These are phyloP conservation scores for Esox niger DNA, from an alignment of 2,113 vertebrate species.

Conservation along the genomic window DNA sequence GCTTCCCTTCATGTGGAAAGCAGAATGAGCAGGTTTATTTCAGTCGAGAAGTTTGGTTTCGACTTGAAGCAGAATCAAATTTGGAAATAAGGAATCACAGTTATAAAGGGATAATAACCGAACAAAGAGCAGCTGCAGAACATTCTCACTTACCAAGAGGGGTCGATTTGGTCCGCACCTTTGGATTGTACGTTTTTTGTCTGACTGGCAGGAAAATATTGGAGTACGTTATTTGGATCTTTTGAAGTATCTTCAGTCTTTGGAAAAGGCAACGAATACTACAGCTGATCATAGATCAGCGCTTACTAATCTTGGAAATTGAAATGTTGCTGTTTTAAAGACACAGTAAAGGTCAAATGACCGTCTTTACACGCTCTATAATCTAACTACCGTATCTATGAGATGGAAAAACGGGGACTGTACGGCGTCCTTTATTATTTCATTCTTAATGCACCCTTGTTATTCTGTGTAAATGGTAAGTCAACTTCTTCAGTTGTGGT, in stretches of 20 bases:
- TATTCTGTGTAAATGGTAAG: slow-evolving; percentile 83
- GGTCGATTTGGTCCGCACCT: slow-evolving; percentile 23
- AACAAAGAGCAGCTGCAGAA: slow-evolving; percentile 13
- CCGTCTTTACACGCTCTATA: slow-evolving; percentile 50
- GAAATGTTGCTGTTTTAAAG: slow-evolving; percentile 60
- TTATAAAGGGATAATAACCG: slow-evolving; percentile 35
- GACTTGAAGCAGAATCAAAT: slow-evolving; percentile 31
- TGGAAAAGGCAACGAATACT: slow-evolving; percentile 10
- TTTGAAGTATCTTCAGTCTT: slow-evolving; percentile 16
- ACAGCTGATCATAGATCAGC: slow-evolving; percentile 2
- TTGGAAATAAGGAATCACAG: slow-evolving; percentile 38
- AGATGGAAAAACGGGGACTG: slow-evolving; percentile 82
- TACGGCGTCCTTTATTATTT: slow-evolving; percentile 81
- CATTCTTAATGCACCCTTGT: slow-evolving; percentile 77
- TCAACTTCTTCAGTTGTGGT: slow-evolving; percentile 53
- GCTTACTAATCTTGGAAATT: slow-evolving; percentile 62
- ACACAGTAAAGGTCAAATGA: slow-evolving; percentile 46
- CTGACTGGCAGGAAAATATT: slow-evolving; percentile 39
- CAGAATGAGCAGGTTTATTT: slow-evolving; percentile 41
- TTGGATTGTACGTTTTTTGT: slow-evolving; percentile 50
- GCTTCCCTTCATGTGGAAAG: slow-evolving; percentile 44
- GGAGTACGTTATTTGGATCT: slow-evolving; percentile 47
- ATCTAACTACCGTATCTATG: slow-evolving; percentile 71
- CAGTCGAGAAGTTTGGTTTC: slow-evolving; percentile 48
- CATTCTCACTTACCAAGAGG: slow-evolving; percentile 15